Base-by-base conservation (phyloP, 2,113 vertebrate species). In the Nestor notabilis region DNA sequence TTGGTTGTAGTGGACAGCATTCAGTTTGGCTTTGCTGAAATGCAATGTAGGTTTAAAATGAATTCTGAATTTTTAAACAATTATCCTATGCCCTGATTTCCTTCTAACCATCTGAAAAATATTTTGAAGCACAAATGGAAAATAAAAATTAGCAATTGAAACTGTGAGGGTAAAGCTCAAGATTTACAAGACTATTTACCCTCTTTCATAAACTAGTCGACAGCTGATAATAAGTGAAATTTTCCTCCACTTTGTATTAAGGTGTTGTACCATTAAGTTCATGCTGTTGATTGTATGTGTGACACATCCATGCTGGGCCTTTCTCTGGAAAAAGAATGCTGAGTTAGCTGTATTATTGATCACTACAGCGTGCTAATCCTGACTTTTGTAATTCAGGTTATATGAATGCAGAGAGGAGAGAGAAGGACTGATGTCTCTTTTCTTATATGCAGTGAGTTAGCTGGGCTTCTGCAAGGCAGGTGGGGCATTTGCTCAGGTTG, bases 131-230 rank as follows among this genome's bases (percentile, higher is more conserved):
- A 23, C 28, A 74, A 92, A 68, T n/a, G 17, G 25, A 85, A 87
- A 82, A 31, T 5, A 79, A 76, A 91, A 72, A 31, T 25, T 10
- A 61, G 8, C 31, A 65, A 5, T 52, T 87, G 68, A 81, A 72
- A 39, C 46, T 83, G 28, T 13, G 24, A 71, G 24, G 13, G 25
- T 88, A 63, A 68, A 95, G 74, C 70, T 63, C 25, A 79, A 91
- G 60, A 33, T 58, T 58, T 58, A 58, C 13, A 35, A 35, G 65
- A 55, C 83, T 94, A 61, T 90, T 96, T 91, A 96, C 46, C 17
- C n/a, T 94, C 20, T 60, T 93, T 80, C 71, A 90, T 83, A 71
- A 83, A 80, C 29, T 79, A 74, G 85, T 80, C 3, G 29, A 58
- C 61, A 91, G 77, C 28, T 87, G 47, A 44, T 39, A 70, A 90